phyloP scores from a whole-genome alignment of 2,888 invertebrate species.

The Zhuqinia jingwanae region DNA sequence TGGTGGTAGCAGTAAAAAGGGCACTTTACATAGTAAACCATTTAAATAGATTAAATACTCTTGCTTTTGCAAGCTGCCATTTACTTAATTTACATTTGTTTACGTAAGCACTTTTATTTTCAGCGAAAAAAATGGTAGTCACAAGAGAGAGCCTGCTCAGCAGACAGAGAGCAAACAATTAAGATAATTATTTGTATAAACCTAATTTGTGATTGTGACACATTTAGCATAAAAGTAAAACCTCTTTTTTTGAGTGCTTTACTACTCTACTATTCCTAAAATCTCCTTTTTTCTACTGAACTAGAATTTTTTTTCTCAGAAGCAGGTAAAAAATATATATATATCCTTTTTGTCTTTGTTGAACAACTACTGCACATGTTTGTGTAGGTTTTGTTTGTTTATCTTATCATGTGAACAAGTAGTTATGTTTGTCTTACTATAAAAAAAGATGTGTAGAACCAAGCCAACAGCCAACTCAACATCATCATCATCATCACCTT shows the following conservation, averaged over 20 bases:
- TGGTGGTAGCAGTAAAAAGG: not conserved
- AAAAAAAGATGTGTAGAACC: too few species aligned
- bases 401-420: slow-evolving; percentile 9
- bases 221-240: not conserved
- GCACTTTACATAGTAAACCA: not conserved
- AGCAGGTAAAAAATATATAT: slow-evolving; percentile 1
- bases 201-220: slow-evolving; percentile 40
- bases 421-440: too few species aligned
- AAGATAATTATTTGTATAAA: slow-evolving; percentile 46
- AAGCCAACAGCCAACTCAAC: not conserved
- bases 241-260: not conserved
- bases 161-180: slow-evolving; percentile 30
- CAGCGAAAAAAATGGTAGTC: not conserved
- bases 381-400: slow-evolving; percentile 25
- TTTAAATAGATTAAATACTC: slow-evolving; percentile 32
- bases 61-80: not conserved
- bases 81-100: slow-evolving; percentile 32
- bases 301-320: slow-evolving; percentile 23
- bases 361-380: not conserved
- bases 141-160: not conserved
- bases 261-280: not conserved
- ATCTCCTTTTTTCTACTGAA: not conserved
- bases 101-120: not conserved
- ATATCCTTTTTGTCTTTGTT: not conserved
- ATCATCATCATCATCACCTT: too few species aligned